A percentile compares a stretch with the other conserved stretches of the same genome.
Conservation (phyloP, 1,140 invertebrate species). For the Drosophila mayri region DNA sequence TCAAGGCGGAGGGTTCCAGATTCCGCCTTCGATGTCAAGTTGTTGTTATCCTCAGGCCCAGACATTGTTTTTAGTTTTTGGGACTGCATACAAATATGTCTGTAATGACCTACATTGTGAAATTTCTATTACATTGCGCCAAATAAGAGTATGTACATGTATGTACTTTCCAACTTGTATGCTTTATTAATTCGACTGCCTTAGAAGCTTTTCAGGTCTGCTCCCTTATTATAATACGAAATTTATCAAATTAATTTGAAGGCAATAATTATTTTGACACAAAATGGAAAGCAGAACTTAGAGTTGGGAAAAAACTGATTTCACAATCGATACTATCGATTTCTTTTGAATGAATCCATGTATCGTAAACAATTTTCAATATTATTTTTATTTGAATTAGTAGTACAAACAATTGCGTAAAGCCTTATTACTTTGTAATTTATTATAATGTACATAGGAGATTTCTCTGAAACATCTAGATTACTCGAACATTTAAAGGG, state of each 20-base stretch:
- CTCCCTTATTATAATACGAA: not conserved
- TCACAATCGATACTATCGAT: not conserved
- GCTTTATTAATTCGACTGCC: not conserved
- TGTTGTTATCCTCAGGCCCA: not conserved
- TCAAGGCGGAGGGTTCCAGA: not conserved
- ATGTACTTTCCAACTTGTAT: conserved; percentile 2
- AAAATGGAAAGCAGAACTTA: not conserved
- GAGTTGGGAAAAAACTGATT: not conserved
- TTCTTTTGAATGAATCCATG: not conserved
- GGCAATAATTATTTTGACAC: not conserved
- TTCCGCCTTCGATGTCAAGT: not conserved
- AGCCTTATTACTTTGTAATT: too few relatives aligned
- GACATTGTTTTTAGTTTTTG: not conserved
- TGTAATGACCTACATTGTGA: not conserved
- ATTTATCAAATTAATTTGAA: not conserved
- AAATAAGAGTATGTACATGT: not conserved
- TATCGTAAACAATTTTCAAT: not conserved
- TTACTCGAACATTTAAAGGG: too few relatives aligned
- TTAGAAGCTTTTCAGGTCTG: too few relatives aligned
- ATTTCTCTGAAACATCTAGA: too few relatives aligned
- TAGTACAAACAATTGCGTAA: too few relatives aligned
- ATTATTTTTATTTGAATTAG: too few relatives aligned
- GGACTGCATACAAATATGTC: not conserved
- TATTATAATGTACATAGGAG: too few relatives aligned
- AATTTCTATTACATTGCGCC: not conserved